Base-by-base conservation (phyloP, 1,140 invertebrate genomes). In the Mycetomoellerius zeteki region DNA sequence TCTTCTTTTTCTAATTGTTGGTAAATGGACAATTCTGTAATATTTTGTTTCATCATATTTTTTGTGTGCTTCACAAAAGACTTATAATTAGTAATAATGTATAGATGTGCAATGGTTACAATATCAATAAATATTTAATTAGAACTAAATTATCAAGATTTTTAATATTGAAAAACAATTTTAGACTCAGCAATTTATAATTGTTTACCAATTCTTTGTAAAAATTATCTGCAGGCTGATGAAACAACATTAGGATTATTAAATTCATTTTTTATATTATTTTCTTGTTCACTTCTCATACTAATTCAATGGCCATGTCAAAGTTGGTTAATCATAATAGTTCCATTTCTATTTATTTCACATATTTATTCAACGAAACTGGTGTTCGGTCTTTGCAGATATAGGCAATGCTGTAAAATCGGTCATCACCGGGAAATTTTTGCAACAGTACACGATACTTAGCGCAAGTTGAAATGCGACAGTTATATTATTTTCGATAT, bases 61-160 rank as follows among this genome's bases (percentile, higher is more conserved):
- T 50, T 24, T 50, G 1, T 27, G 3, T 8, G 12, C 5, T 0
- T 16, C 10, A 4, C 14, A 69, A 47, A 69, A 47, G 3, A 30
- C 30, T n/a, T n/a, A 33, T 33, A 33, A 3, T 65, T 65, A 50
- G 3, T 50, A 50, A 3, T 27, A 71, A 71, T 24, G n/a, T 47
- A 27, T n/a, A 47, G n/a, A n/a, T n/a, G n/a, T 1, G 12, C 10
- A 24, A 16, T 16, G 21, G 0, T 0, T 30, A 56, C 19, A n/a
- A 10, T 37, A 67, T 21, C 21, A 67, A 43, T 67, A 37, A 1
- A 67, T 12, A 27, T 71, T 27, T 71, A 71, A 71, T 50, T 71
- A 30, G 24, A 30, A 24, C 12, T 71, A 16, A 67, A 47, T 43
- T 47, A 5, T 5, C 24, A 69, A 43, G 19, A 67, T 3, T 50